These are phyloP conservation scores for Clostera curtula DNA, from an alignment of 2,888 invertebrate species.

Conservation along the genomic window DNA sequence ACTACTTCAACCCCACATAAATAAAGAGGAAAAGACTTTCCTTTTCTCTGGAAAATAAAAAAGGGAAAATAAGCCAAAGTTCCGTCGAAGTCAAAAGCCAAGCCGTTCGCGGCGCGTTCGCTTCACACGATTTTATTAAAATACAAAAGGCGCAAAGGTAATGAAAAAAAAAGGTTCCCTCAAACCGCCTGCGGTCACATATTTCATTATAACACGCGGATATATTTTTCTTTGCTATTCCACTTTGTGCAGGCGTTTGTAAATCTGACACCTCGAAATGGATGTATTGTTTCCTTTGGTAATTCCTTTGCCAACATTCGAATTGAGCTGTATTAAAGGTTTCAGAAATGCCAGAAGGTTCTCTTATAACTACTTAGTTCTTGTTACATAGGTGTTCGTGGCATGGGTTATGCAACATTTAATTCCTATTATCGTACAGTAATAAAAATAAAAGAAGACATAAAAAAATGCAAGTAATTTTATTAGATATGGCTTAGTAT, in stretches of 20 bases:
- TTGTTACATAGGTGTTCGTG: too few species aligned
- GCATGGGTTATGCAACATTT: too few species aligned
- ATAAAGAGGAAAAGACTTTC: too few species aligned
- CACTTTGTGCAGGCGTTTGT: constrained; percentile 36
- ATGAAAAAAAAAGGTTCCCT: constrained; percentile 25
- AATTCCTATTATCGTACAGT: too few species aligned
- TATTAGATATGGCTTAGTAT: too few species aligned
- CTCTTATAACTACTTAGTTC: not conserved
- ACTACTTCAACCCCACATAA: too few species aligned
- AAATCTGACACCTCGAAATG: constrained; percentile 30
- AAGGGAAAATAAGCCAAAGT: constrained; percentile 7
- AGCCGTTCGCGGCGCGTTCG: constrained; percentile 13
- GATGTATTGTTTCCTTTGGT: constrained; percentile 21
- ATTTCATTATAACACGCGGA: constrained; percentile 33
- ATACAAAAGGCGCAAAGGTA: constrained; percentile 11
- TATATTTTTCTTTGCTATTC: constrained; percentile 30
- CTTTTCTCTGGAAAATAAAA: too few species aligned
- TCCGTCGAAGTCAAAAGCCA: constrained; percentile 9
- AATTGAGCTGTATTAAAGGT: not conserved
- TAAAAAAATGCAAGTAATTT: too few species aligned
- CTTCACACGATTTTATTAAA: constrained; percentile 18
- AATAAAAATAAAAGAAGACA: too few species aligned
- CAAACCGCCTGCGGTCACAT: constrained; percentile 37
- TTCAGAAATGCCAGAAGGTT: not conserved
- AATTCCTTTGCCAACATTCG: constrained; percentile 16